A percentile compares a stretch with the other conserved stretches of the same genome.
Evolutionary conservation across 92 coral and sea anemone genomes (phyloP).

Genomic region (Scolanthus callimorphus): DNA sequence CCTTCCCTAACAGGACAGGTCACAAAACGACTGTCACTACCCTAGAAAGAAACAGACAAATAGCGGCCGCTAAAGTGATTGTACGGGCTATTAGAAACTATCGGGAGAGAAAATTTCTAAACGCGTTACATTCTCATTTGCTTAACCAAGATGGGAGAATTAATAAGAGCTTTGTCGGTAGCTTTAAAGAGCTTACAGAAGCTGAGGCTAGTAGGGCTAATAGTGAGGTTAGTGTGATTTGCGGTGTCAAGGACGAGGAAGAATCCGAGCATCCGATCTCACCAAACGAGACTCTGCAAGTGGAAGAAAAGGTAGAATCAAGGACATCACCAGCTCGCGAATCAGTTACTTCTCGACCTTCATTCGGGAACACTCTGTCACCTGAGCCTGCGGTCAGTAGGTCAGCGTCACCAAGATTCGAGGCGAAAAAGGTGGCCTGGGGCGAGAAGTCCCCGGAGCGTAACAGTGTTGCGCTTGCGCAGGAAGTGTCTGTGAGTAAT

Average conservation of each 20-base stretch:
- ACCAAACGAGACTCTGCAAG: neutral
- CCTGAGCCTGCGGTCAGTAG: too few species aligned
- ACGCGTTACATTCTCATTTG: constrained; percentile 21
- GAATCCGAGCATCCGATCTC: neutral
- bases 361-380: neutral
- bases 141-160: neutral
- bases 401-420: too few species aligned
- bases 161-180: constrained; percentile 6
- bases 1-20: constrained; percentile 66
- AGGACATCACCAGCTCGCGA: neutral
- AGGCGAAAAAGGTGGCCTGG: neutral
- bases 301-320: neutral
- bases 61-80: constrained; percentile 64
- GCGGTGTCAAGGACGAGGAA: neutral
- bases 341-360: neutral
- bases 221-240: constrained; percentile 18
- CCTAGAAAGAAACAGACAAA: constrained; percentile 57
- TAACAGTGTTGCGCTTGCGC: too few species aligned
- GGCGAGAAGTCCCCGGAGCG: neutral
- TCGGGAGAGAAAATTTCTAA: constrained; percentile 51
- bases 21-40: constrained; percentile 70
- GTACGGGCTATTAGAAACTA: constrained; percentile 68
- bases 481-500: too few species aligned
- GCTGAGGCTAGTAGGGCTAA: neutral
- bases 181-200: neutral